These are phyloP conservation scores for Girardinus metallicus DNA, from an alignment of 2,797 vertebrate genomes.

Conservation along the genomic window DNA sequence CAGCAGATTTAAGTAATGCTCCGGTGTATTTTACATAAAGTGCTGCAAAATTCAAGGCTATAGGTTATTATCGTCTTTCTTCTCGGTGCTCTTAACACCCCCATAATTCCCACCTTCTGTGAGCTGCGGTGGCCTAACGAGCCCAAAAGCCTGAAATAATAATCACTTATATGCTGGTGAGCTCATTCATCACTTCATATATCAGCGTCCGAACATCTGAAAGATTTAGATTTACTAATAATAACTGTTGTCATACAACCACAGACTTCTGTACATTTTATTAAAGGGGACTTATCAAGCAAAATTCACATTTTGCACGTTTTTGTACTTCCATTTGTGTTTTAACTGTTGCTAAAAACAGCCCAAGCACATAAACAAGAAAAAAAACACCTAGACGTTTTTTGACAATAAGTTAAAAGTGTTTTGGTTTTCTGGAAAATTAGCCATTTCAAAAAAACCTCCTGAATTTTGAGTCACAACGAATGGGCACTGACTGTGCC, in stretches of 20 bases:
- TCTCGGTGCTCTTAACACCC: slow-evolving; percentile 35
- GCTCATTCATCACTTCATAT: slow-evolving; percentile 22
- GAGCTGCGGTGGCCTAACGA: slow-evolving; percentile 27
- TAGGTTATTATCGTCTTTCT: slow-evolving; percentile 26
- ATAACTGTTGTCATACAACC: neutral
- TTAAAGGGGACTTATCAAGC: no score
- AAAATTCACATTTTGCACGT: no score
- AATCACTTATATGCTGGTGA: slow-evolving; percentile 20
- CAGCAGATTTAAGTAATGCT: neutral
- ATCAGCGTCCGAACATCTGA: neutral
- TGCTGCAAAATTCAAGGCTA: slow-evolving; percentile 14
- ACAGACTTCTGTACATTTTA: neutral
- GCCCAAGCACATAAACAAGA: no score
- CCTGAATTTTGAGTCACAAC: no score
- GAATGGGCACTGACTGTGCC: no score
- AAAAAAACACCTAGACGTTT: no score
- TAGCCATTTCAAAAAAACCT: no score
- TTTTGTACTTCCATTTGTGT: no score
- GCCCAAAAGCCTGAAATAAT: slow-evolving; percentile 23
- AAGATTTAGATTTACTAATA: neutral
- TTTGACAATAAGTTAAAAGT: no score
- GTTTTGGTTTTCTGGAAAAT: no score
- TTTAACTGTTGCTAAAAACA: neutral
- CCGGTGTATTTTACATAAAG: slow-evolving; percentile 10
- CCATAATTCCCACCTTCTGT: slow-evolving; percentile 35